These are phyloP conservation scores for Cromileptes altivelis DNA, from an alignment of 2,113 vertebrate genomes.

Conservation along the genomic window DNA sequence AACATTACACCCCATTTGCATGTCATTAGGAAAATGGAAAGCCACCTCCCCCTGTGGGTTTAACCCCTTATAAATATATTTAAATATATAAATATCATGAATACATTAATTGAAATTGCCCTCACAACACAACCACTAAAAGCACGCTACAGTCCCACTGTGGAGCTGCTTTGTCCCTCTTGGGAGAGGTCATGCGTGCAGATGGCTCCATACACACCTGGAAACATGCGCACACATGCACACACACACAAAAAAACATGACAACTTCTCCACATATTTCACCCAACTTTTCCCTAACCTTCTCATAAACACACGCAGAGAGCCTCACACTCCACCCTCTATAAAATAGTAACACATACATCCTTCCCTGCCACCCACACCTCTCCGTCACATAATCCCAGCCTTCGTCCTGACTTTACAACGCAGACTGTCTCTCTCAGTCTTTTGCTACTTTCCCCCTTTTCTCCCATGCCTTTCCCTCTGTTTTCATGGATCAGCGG, in stretches of 20 bases:
- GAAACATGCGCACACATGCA: slow-evolving; percentile 10
- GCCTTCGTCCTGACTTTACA: slow-evolving; percentile 52
- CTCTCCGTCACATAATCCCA: slow-evolving; percentile 45
- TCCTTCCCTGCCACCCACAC: slow-evolving; percentile 41
- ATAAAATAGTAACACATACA: slow-evolving; percentile 60
- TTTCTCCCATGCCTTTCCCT: slow-evolving; percentile 56
- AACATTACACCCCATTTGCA: slow-evolving; percentile 86
- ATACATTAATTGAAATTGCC: slow-evolving; percentile 83
- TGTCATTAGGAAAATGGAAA: slow-evolving; percentile 83
- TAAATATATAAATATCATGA: slow-evolving; percentile 90
- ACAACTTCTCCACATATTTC: slow-evolving; percentile 27
- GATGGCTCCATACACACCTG: slow-evolving; percentile 50
- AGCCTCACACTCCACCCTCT: slow-evolving; percentile 60
- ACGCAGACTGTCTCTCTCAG: slow-evolving; percentile 29
- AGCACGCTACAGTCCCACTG: slow-evolving; percentile 47
- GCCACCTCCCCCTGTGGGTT: slow-evolving; percentile 79
- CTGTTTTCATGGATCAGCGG: slow-evolving; percentile 80
- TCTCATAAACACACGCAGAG: slow-evolving; percentile 63
- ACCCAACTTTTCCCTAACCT: slow-evolving; percentile 55
- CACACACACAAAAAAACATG: slow-evolving; percentile 15
- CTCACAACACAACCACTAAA: slow-evolving; percentile 71
- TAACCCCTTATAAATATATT: slow-evolving; percentile 88
- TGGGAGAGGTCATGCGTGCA: slow-evolving; percentile 46
- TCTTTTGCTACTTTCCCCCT: slow-evolving; percentile 41
- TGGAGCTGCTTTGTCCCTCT: slow-evolving; percentile 55